Base-by-base conservation (phyloP, 2,113 vertebrate genomes). In the Gavialis gangeticus region DNA sequence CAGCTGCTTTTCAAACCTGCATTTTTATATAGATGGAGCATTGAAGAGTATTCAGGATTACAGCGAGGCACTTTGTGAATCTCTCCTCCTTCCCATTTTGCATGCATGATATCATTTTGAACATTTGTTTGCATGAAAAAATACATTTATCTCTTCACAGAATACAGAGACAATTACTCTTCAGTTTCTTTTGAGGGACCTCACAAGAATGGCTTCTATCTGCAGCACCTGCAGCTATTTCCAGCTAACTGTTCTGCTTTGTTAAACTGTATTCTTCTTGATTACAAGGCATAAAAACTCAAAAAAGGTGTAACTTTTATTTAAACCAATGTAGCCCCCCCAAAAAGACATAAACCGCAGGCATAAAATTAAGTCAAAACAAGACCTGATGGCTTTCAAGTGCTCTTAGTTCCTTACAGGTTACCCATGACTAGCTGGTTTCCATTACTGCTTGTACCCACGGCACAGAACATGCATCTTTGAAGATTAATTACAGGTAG, bases 171-270 rank as follows among this genome's bases (percentile, higher is more conserved):
- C 1, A 60, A 90, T 85, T 88, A 88, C 11, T 28, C 46, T 73
- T 87, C 75, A n/a, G 10, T 56, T 66, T 54, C 63, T 80, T 89
- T 67, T 67, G 77, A 64, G 84, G 75, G 54, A 71, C 2, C 2
- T 14, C 11, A 80, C 1, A 75, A 60, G 82, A 78, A 82, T 1
- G 10, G 37, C 28, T 96, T 85, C 86, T 93, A 76, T 87, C 46
- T 90, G 82, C 93, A 93, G 94, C 79, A 88, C 57, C 92, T 81
- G 78, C 12, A 89, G 83, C 64, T 92, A 78, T 87, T 96, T 95
- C 84, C 27, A 93, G 78, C 91, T 84, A 93, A 84, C 79, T 58
- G 73, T 54, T 95, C 66, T 71, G 28, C 54, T 67, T 19, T n/a
- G 84, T 75, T 75, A 93, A 94, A 46, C 60, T 69, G 60, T 19